Conservation (phyloP, 2,888 invertebrate species). For the Oscheius sp. region DNA sequence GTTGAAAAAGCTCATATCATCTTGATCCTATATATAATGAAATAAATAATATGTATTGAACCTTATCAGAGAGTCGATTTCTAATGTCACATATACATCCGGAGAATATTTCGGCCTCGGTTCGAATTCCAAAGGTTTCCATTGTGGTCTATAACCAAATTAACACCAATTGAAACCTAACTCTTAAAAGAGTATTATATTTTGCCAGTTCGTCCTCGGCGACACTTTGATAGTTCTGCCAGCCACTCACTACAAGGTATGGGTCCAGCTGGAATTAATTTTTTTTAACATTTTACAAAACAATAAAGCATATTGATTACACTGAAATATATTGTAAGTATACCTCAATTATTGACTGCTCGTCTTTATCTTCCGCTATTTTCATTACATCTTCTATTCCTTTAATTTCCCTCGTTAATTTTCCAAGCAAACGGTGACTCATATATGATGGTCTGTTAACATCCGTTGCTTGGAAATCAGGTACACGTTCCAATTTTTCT, state of each 20-base stretch:
- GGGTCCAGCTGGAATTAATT: conserved; percentile 9
- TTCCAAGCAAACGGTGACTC: conserved; percentile 50
- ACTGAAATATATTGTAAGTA: no score
- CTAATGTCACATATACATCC: conserved; percentile 61
- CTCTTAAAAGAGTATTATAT: conserved; percentile 45
- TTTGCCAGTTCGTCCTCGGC: conserved; percentile 38
- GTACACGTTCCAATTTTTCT: conserved; percentile 43
- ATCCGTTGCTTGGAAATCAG: conserved; percentile 45
- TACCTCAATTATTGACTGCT: conserved; percentile 39
- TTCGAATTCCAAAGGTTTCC: conserved; percentile 66
- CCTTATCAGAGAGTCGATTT: conserved; percentile 65
- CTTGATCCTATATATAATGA: conserved; percentile 52
- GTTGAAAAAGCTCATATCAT: conserved; percentile 68
- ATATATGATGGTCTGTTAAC: conserved; percentile 47
- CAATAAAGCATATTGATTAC: no score
- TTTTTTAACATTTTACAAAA: no score
- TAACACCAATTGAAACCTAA: no score
- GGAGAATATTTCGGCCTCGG: conserved; percentile 67
- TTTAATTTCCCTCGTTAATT: conserved; percentile 65
- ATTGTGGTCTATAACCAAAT: no score
- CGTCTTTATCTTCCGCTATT: conserved; percentile 53
- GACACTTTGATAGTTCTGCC: conserved; percentile 23
- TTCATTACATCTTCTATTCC: conserved; percentile 57
- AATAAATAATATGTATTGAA: neutral
- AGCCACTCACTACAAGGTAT: conserved; percentile 30